These are phyloP conservation scores for Perognathus longimembris DNA, from an alignment of 2,113 vertebrate genomes.

Conservation along the genomic window DNA sequence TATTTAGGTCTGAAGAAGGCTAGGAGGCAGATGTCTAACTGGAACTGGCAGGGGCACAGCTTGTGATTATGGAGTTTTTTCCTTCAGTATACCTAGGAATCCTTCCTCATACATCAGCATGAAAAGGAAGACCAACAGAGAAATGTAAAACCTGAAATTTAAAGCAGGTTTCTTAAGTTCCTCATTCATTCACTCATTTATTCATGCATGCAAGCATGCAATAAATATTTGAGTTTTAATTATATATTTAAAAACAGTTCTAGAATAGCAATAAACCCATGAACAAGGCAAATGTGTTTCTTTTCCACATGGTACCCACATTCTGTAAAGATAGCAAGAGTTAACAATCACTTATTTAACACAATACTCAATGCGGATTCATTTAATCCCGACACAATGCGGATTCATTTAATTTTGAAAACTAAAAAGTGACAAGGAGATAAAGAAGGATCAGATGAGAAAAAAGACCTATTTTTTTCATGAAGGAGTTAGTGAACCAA, in stretches of 20 bases:
- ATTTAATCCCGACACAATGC: background rate
- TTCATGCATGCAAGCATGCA: background rate
- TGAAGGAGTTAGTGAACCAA: background rate
- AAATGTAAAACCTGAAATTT: background rate
- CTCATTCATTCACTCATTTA: background rate
- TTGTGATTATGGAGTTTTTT: background rate
- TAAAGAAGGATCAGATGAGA: too few species aligned
- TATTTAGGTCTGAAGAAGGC: background rate
- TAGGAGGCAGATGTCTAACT: accelerated
- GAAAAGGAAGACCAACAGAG: background rate
- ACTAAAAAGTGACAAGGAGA: background rate
- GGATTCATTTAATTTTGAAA: background rate
- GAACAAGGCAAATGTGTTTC: background rate
- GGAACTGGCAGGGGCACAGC: accelerated
- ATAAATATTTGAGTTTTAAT: background rate
- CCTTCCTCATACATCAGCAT: background rate
- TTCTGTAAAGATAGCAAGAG: background rate
- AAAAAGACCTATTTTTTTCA: background rate
- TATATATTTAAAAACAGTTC: background rate
- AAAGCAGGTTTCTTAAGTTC: background rate
- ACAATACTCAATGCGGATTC: too few species aligned
- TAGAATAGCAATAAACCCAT: background rate
- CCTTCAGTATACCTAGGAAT: background rate
- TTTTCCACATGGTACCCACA: accelerated
- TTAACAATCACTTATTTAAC: background rate